Base-by-base conservation (phyloP, 2,113 vertebrate species). In the Athene noctua region DNA sequence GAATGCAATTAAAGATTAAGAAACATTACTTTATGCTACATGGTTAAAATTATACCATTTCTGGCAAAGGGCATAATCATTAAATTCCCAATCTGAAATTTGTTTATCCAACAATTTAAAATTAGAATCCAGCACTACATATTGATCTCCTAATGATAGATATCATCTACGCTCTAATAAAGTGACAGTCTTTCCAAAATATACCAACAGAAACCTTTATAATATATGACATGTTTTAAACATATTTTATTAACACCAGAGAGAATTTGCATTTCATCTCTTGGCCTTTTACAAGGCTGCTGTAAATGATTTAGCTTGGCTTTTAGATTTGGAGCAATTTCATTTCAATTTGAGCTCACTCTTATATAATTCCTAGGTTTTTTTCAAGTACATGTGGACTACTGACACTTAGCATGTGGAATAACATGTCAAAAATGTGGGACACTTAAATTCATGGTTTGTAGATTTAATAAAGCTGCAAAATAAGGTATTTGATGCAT, bases 301-400 rank as follows among this genome's bases (percentile, higher is more conserved):
- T 96, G 59, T 46, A 90, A 97, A 97, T 94, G 21, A 93, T 94
- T 96, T 96, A 59, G 66, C 67, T 93, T 83, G 80, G 81, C 61
- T 97, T 96, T 96, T 92, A 90, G 73, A 83, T 97, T 97, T 94
- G 97, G 88, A 95, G 65, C 92, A 94, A 96, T 97, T 98, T 97
- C 34, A 83, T 97, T 97, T 97, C 91, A 97, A 87, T 96, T 97
- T 98, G 71, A 96, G 80, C 47, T 84, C 77, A 86, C 54, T 96
- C 71, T 96, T 94, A 30, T 89, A 25, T 92, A 96, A 97, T 97
- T 98, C 86, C 89, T 91, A 89, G 47, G 42, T 94, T 97, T 98
- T 97, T 68, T 97, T 97, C 65, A 79, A 81, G 54, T 71, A 96
- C 77, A 87, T 95, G 88, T 71, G 96, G 95, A 84, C 47, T 83